phyloP scores from a whole-genome alignment of 2,888 invertebrate genomes.

The Drosophila siamana region DNA sequence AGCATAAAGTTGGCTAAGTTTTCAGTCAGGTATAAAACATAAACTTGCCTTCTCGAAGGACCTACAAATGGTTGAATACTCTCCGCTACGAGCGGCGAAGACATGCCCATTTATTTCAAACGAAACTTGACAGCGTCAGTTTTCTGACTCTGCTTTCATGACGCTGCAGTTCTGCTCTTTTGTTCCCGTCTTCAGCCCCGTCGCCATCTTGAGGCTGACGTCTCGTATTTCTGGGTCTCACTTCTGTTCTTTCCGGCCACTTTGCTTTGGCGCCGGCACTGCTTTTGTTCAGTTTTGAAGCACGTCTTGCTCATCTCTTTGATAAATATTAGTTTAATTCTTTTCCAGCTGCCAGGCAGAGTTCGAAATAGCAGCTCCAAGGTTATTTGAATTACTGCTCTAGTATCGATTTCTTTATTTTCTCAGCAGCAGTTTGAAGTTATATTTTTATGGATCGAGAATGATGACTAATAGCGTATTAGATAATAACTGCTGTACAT shows the following conservation, averaged over 20 bases:
- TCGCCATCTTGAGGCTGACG: slow-evolving; percentile 1
- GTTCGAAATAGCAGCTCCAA: slow-evolving; percentile 22
- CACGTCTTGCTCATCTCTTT: slow-evolving; percentile 73
- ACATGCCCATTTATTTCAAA: slow-evolving; percentile 46
- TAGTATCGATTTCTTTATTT: not conserved
- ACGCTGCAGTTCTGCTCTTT: slow-evolving; percentile 58
- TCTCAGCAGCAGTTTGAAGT: not conserved
- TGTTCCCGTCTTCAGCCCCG: not conserved
- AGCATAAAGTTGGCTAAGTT: slow-evolving; percentile 70
- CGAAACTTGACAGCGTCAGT: slow-evolving; percentile 56
- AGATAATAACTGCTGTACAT: not conserved
- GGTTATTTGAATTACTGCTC: slow-evolving; percentile 28
- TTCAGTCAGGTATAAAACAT: slow-evolving; percentile 32
- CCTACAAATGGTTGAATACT: slow-evolving; percentile 3
- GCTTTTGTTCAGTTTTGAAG: slow-evolving; percentile 74
- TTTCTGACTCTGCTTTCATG: slow-evolving; percentile 44
- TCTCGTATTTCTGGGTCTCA: slow-evolving; percentile 28
- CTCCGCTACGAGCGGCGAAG: slow-evolving; percentile 9
- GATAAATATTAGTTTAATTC: slow-evolving; percentile 81
- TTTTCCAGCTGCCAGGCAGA: slow-evolving; percentile 43
- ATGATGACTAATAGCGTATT: no score
- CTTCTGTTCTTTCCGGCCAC: slow-evolving; percentile 36
- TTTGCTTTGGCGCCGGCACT: slow-evolving; percentile 65
- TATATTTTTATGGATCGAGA: not conserved
- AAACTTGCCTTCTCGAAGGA: slow-evolving; percentile 9